phyloP scores from a whole-genome alignment of 1,140 invertebrate species.

The Halesus radiatus region DNA sequence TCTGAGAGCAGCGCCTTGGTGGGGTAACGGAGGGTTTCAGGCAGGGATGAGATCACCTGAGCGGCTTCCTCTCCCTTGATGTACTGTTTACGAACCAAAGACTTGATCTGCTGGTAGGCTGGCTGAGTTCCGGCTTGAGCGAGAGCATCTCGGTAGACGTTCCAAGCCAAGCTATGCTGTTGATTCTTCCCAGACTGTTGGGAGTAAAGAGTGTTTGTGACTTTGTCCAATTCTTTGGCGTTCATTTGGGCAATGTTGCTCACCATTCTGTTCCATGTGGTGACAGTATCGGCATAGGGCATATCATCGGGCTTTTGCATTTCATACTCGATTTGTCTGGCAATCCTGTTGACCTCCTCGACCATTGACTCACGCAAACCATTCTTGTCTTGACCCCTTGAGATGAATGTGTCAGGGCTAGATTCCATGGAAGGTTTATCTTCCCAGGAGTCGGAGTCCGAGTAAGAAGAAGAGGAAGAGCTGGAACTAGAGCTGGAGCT shows the following conservation, averaged over 20 bases:
- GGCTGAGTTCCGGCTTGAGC: constrained; percentile 77
- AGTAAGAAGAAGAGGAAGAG: constrained; percentile 44
- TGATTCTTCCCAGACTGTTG: constrained; percentile 44
- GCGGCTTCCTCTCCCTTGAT: constrained; percentile 72
- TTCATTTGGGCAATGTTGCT: constrained; percentile 74
- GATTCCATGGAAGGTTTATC: constrained; percentile 34
- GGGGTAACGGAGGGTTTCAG: constrained; percentile 71
- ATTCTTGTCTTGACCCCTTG: constrained; percentile 56
- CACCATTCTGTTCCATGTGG: constrained; percentile 74
- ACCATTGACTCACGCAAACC: constrained; percentile 53
- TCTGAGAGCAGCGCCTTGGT: constrained; percentile 74
- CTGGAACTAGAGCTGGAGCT: constrained; percentile 52
- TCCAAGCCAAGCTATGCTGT: constrained; percentile 62
- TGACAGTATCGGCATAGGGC: constrained; percentile 71
- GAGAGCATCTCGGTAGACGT: constrained; percentile 75
- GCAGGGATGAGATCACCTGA: constrained; percentile 68
- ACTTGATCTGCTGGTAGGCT: constrained; percentile 73
- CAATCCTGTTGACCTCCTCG: constrained; percentile 66
- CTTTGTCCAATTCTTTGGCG: constrained; percentile 69
- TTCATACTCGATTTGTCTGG: constrained; percentile 72
- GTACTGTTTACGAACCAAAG: constrained; percentile 73
- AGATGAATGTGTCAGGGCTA: constrained; percentile 20
- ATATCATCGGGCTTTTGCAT: constrained; percentile 73
- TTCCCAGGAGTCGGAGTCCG: constrained; percentile 47
- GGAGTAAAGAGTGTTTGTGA: constrained; percentile 19